A percentile compares a stretch with the other conserved stretches of the same genome.
phyloP scores from a whole-genome alignment of 2,113 vertebrate species.

The Ornithorhynchus anatinus region DNA sequence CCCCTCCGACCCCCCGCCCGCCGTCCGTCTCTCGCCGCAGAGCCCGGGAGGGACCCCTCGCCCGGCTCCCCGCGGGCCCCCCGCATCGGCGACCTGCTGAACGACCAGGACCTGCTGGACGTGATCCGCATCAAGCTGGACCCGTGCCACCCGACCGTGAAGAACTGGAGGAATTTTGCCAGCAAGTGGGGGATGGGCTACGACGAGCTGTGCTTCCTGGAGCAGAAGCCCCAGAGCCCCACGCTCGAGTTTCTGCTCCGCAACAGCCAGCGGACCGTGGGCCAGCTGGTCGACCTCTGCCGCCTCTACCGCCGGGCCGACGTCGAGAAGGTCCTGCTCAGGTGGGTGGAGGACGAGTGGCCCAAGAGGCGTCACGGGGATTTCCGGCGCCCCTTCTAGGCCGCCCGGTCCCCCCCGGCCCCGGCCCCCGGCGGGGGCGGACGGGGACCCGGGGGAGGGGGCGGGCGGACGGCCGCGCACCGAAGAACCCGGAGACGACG shows the following conservation, averaged over 20 bases:
- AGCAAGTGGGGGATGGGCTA: constrained; percentile 99
- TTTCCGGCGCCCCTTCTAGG: constrained; percentile 70
- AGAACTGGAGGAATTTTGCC: constrained; percentile 99
- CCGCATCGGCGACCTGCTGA: constrained; percentile 94
- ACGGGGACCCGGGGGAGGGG: too few species aligned
- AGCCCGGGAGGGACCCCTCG: constrained; percentile 49
- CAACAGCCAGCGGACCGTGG: constrained; percentile 91
- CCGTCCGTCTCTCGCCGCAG: constrained; percentile 56
- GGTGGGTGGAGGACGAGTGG: constrained; percentile 95
- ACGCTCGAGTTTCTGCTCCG: constrained; percentile 92
- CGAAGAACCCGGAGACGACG: too few species aligned
- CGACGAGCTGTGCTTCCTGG: constrained; percentile 92
- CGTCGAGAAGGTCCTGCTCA: constrained; percentile 88
- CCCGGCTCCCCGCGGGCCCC: constrained; percentile 74
- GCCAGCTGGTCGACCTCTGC: constrained; percentile 92
- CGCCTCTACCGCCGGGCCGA: constrained; percentile 91
- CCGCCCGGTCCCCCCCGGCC: not conserved
- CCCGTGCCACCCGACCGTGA: constrained; percentile 92
- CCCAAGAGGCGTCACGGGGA: constrained; percentile 80
- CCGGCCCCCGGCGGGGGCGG: too few species aligned
- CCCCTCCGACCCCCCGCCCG: too few species aligned
- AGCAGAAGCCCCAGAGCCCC: constrained; percentile 93
- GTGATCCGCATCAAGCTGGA: constrained; percentile 92
- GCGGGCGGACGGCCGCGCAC: too few species aligned
- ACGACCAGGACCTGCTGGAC: constrained; percentile 94